These are phyloP conservation scores for Chloromyia formosa DNA, from an alignment of 2,888 invertebrate genomes.

Conservation along the genomic window DNA sequence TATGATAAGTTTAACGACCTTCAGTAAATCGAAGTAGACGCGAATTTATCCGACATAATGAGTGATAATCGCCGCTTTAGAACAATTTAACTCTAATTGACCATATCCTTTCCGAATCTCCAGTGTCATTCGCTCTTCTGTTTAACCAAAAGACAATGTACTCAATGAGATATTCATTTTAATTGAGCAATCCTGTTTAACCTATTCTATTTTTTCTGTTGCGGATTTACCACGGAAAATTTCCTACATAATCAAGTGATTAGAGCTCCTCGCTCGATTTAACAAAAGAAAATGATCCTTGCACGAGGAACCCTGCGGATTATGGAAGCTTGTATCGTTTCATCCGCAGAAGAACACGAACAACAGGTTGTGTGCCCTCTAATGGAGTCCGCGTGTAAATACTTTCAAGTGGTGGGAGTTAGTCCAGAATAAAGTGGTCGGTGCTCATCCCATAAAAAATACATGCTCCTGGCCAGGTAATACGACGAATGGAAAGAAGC, in stretches of 20 bases:
- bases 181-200: background rate
- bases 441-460: background rate
- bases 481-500: no score
- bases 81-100: no score
- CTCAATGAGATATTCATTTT: background rate
- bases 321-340: no score
- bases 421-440: background rate
- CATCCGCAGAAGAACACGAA: no score
- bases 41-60: no score
- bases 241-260: constrained; percentile 47
- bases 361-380: background rate
- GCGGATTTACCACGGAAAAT: constrained; percentile 48
- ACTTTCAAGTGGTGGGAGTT: background rate
- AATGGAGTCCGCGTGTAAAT: constrained; percentile 1
- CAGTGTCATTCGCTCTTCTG: no score
- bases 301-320: background rate
- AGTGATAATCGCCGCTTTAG: no score
- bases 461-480: background rate
- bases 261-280: constrained; percentile 39
- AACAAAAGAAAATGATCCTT: constrained; percentile 34
- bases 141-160: background rate
- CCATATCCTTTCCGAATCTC: no score
- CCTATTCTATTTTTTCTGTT: background rate
- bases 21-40: no score
- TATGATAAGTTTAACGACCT: no score